Conservation (phyloP, 2,888 invertebrate genomes). For the Lymantria monacha region DNA sequence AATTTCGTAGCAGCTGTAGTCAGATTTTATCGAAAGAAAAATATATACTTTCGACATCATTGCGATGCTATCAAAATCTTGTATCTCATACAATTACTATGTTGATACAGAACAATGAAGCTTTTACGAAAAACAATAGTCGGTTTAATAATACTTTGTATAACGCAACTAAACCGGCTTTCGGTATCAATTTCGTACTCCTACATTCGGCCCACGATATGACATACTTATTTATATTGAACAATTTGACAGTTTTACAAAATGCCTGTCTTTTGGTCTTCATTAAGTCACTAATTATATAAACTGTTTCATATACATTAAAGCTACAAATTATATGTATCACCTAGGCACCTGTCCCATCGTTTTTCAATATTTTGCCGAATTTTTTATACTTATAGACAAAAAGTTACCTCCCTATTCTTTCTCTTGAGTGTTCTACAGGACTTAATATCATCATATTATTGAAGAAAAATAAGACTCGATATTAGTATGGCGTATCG, state of each 20-base stretch:
- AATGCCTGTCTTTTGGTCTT: conserved; percentile 30
- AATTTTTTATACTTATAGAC: too few species aligned
- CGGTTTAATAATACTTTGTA: conserved; percentile 48
- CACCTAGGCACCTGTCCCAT: too few species aligned
- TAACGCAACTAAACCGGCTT: conserved; percentile 50
- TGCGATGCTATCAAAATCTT: conserved; percentile 16
- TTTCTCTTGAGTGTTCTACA: too few species aligned
- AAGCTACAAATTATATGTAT: too few species aligned
- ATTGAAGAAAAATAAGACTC: too few species aligned
- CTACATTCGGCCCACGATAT: conserved; percentile 55
- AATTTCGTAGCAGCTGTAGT: not conserved
- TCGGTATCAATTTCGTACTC: conserved; percentile 56
- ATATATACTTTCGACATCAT: conserved; percentile 4
- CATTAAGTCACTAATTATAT: not conserved
- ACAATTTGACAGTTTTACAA: conserved; percentile 41
- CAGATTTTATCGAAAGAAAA: conserved; percentile 2
- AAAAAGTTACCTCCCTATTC: too few species aligned
- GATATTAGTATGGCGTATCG: too few species aligned
- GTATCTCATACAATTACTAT: conserved; percentile 27
- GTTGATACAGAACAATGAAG: conserved; percentile 45
- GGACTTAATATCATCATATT: too few species aligned
- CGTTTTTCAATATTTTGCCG: too few species aligned
- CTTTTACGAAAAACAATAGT: conserved; percentile 56
- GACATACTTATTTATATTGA: conserved; percentile 42
- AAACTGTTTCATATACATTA: not conserved